Base-by-base conservation (phyloP, 2,888 invertebrate genomes). In the Sturmia bella region DNA sequence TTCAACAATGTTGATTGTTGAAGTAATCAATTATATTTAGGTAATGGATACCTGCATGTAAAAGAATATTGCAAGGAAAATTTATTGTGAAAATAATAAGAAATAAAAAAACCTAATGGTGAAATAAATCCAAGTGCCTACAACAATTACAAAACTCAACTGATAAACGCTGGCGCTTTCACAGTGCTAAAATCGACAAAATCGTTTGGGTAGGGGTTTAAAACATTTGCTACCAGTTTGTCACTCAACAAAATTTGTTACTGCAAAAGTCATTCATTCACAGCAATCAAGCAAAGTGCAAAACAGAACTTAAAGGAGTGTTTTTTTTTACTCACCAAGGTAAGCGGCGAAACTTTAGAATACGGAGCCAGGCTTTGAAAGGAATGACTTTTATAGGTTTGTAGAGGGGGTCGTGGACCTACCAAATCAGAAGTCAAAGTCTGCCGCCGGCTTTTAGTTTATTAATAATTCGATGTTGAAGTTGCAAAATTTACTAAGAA, bases 121-220 rank as follows among this genome's bases (percentile, higher is more conserved):
- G 17, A 52, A 59, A 54, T 37, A 68, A 75, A 41, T 1, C 17
- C 17, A 43, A 69, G 39, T 61, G 72, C 61, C 43, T n/a, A 39
- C 32, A 37, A 27, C 13, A 68, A 54, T 17, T 12, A 45, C 11
- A 45, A n/a, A 41, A 41, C 3, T 15, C 45, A 37, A 56, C 21
- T 45, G 37, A 59, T 37, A 50, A 48, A 37, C 0, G 4, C 19
- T 3, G 17, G 5, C 19, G 37, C 32, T 32, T 1, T 32, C 32
- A 7, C 0, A 32, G 15, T 27, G 50, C 15, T 11, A 1, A 6
- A 12, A 32, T 17, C 6, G 15, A 13, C 11, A 11, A 3, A 6
- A 17, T 27, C 17, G 27, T 27, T 17, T 32, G 32, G 9, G 32
- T 3, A 7, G 32, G 45, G 15, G 15, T 27, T 54, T 9, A 4